Evolutionary conservation across 2,888 invertebrate genomes (phyloP), one percentile per base, ranked within the genome.

Genomic region (Neocrepidodera transversa): DNA sequence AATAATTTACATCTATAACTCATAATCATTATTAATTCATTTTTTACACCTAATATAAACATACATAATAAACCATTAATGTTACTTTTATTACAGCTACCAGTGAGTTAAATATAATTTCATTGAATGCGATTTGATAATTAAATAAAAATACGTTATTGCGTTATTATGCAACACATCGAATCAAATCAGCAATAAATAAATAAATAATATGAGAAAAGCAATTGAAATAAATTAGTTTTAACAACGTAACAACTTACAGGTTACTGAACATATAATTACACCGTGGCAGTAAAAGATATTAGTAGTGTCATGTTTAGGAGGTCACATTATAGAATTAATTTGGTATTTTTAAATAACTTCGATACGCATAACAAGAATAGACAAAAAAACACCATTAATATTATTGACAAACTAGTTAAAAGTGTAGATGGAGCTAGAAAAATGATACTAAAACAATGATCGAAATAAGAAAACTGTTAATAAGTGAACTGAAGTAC

Each of bases 201-300:
- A 45, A 45, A 45, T 45, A 45, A 45, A 45, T 45, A 45, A 45
- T 45, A 45, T 45, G 45, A 45, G 45, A 45, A 45, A 45, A 26
- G 26, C 45, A 26, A 45, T 45, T 45, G 45, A 45, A 45, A 45
- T 45, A 45, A 45, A 45, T 45, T 45, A 28, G 28, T 5, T 45
- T 45, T 45, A 45, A 45, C 45, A 45, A 45, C 45, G 14, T 28
- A 28, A 45, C 45, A 26, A 45, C 26, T 26, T 26, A 14, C 11
- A 45, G 45, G 45, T 45, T 8, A 45, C 26, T 45, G 45, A 23
- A 45, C 45, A 45, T 11, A 28, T 43, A 45, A 43, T 26, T 45
- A 45, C 13, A 14, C 26, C 26, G 11, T 45, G 45, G 45, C 13
- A 26, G 26, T 45, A 45, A 43, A 45, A 45, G 10, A 2, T n/a